Percentiles rank a stretch among this genome's conserved stretches.
phyloP scores from a whole-genome alignment of 2,113 vertebrate genomes.

The Cyanoramphus novaezelandiae region DNA sequence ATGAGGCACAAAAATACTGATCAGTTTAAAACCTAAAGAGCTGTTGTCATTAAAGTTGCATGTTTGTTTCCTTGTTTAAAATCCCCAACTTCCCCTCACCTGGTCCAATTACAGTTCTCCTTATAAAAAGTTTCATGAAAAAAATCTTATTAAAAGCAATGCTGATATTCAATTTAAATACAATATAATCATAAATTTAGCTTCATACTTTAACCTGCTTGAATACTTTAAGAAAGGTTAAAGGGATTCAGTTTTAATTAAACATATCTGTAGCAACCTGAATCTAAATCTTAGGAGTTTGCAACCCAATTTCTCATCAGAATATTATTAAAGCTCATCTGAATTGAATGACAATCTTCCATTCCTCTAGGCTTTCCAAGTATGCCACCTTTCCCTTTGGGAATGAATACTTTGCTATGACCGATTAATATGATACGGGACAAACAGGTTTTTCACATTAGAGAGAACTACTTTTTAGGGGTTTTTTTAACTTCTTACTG shows the following conservation, averaged over 20 bases:
- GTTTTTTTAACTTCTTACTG: not conserved
- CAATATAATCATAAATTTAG: slow-evolving; percentile 56
- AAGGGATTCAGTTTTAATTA: slow-evolving; percentile 76
- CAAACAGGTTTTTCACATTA: slow-evolving; percentile 57
- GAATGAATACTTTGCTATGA: slow-evolving; percentile 57
- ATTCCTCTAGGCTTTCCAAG: slow-evolving; percentile 52
- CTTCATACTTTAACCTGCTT: slow-evolving; percentile 64
- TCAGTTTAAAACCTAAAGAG: not conserved
- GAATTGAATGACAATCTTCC: slow-evolving; percentile 65
- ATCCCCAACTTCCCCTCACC: not conserved
- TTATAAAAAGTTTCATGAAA: not conserved
- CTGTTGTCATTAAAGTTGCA: not conserved
- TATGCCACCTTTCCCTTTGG: slow-evolving; percentile 48
- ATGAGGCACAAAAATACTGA: not conserved
- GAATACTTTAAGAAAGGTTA: slow-evolving; percentile 71
- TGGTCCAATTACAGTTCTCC: slow-evolving; percentile 17
- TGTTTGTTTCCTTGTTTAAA: not conserved
- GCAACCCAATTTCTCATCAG: slow-evolving; percentile 60
- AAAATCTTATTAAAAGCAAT: slow-evolving; percentile 45
- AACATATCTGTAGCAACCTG: slow-evolving; percentile 64
- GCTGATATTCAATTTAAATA: slow-evolving; percentile 59
- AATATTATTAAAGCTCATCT: slow-evolving; percentile 64
- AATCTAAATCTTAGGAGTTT: slow-evolving; percentile 62
- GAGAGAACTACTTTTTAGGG: slow-evolving; percentile 41
- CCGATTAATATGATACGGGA: slow-evolving; percentile 54